Evolutionary conservation across 2,113 vertebrate genomes (phyloP), one percentile per base, ranked within the genome.

Genomic region (Salminus brasiliensis): DNA sequence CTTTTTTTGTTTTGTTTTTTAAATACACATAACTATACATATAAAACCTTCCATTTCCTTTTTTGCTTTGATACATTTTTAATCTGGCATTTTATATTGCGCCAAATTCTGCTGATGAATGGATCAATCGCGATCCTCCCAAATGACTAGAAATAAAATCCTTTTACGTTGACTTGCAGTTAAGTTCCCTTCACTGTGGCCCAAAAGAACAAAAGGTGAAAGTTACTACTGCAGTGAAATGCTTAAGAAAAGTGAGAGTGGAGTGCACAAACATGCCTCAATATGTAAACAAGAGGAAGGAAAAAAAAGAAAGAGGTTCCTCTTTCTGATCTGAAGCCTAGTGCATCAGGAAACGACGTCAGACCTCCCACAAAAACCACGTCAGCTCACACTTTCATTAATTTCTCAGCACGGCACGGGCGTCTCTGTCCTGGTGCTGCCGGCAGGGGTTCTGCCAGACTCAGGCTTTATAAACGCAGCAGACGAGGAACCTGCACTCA

Each of bases 291-390:
- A 72, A 75, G 41, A 10, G 9, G 12, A 10, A n/a, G n/a, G n/a
- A n/a, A 75, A 39, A 39, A 34, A 36, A 34, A 36, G 52, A 74
- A 60, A 68, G 73, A 32, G 4, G 41, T 82, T 82, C 60, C 76
- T 74, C 68, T 85, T 84, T 81, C 55, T 47, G 9, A 43, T 59
- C 65, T 79, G 34, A 45, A 62, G 60, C 67, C 32, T 47, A n/a
- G n/a, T n/a, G n/a, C n/a, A 15, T 63, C 18, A 76, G 84, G 78
- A 85, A 82, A 74, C 79, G 59, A 78, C 43, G 62, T 80, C 74
- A 82, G 10, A 32, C 68, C 74, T 76, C 86, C 79, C 80, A 66
- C 78, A 81, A 66, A 79, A 84, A 87, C 78, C 80, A 69, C 84
- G 66, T 75, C 49, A 74, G 65, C 71, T 60, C 69, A 55, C 43